These are phyloP conservation scores for Plumapathes pennacea DNA, from an alignment of 92 coral and sea anemone genomes.

Conservation along the genomic window DNA sequence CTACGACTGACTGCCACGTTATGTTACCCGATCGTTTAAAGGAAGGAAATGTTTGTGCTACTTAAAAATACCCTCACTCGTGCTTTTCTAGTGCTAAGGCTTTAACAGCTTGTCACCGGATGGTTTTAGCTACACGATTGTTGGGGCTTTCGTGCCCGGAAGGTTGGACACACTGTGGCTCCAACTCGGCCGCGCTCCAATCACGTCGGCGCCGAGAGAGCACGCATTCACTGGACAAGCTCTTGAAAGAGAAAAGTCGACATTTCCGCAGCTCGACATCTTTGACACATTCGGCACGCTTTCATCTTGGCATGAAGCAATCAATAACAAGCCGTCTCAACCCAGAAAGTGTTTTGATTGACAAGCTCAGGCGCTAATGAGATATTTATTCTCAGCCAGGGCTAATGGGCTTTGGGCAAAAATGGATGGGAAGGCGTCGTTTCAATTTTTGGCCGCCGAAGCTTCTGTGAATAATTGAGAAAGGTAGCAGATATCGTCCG, in stretches of 20 bases:
- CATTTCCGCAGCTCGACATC: constrained; percentile 90
- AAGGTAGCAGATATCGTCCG: not conserved
- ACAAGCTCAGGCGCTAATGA: constrained; percentile 82
- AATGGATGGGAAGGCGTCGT: not conserved
- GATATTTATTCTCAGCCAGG: constrained; percentile 51
- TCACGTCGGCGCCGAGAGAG: constrained; percentile 24
- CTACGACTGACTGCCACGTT: no score
- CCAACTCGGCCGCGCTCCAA: constrained; percentile 38
- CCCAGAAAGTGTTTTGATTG: constrained; percentile 57
- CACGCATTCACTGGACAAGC: constrained; percentile 55
- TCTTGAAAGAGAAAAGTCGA: constrained; percentile 80
- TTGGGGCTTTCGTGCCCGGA: constrained; percentile 7
- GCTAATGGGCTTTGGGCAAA: constrained; percentile 38
- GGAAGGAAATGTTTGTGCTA: no score
- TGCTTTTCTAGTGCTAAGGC: no score
- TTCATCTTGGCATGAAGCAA: constrained; percentile 64
- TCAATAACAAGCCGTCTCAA: constrained; percentile 57
- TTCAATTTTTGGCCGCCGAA: not conserved
- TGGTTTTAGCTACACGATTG: no score
- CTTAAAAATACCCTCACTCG: no score
- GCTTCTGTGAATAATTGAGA: constrained; percentile 9
- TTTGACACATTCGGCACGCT: constrained; percentile 67
- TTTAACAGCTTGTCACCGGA: no score
- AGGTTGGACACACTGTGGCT: constrained; percentile 33
- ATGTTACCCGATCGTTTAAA: no score